Evolutionary conservation across 2,113 vertebrate species (phyloP).

Genomic region (cat (Felis catus)): F.catus_Fca126_mat1.0 CM031413.1:149373001-149373500

Average conservation of each 20-base stretch:
- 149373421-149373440: conserved; percentile 61
- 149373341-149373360: background rate
- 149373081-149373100: no score
- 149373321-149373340: background rate
- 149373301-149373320: background rate
- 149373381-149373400: conserved; percentile 35
- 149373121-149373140: no score
- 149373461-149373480: conserved; percentile 48
- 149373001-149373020: no score
- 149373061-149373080: no score
- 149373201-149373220: background rate
- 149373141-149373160: no score
- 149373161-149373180: no score
- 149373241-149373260: background rate
- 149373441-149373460: conserved; percentile 30
- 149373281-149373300: background rate
- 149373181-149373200: background rate
- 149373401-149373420: background rate
- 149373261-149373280: background rate
- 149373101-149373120: no score
- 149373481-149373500: conserved; percentile 68
- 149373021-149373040: no score
- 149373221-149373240: background rate
- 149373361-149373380: conserved; percentile 26
- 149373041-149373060: no score